Evolutionary conservation across 35 echinoderm and acorn worm species (phyloP).

Genomic region (Diadema setosum): DNA sequence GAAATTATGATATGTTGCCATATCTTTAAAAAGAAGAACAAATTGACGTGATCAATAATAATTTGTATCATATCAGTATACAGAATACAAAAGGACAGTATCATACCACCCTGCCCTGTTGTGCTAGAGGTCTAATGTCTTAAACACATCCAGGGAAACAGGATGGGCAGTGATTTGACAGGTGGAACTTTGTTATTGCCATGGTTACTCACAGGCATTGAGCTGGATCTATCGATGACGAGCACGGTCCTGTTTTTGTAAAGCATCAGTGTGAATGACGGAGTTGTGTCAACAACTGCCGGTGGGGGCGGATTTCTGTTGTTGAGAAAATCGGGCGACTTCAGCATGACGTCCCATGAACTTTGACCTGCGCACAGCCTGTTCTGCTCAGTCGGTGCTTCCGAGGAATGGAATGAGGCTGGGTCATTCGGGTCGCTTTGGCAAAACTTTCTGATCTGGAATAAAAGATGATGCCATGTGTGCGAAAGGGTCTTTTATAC

Average conservation of each 20-base stretch:
- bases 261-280: slow-evolving; percentile 11
- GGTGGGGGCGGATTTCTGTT: slow-evolving; percentile 11
- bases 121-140: no score
- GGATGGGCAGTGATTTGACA: no score
- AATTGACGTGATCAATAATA: no score
- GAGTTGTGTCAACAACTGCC: neutral
- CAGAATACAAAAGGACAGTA: no score
- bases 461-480: neutral
- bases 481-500: no score
- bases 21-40: no score
- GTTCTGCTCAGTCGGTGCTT: slow-evolving; percentile 59
- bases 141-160: no score
- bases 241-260: slow-evolving; percentile 4
- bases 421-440: slow-evolving; percentile 41
- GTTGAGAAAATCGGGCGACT: slow-evolving; percentile 13
- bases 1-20: no score
- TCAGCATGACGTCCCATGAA: slow-evolving; percentile 50
- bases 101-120: no score
- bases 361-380: slow-evolving; percentile 47
- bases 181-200: no score
- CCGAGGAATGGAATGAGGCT: slow-evolving; percentile 22
- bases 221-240: slow-evolving; percentile 31
- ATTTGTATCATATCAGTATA: no score
- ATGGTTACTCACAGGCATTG: slow-evolving; percentile 63
- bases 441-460: slow-evolving; percentile 35